phyloP scores from a whole-genome alignment of 2,888 invertebrate genomes.

The Netelia inedita region DNA sequence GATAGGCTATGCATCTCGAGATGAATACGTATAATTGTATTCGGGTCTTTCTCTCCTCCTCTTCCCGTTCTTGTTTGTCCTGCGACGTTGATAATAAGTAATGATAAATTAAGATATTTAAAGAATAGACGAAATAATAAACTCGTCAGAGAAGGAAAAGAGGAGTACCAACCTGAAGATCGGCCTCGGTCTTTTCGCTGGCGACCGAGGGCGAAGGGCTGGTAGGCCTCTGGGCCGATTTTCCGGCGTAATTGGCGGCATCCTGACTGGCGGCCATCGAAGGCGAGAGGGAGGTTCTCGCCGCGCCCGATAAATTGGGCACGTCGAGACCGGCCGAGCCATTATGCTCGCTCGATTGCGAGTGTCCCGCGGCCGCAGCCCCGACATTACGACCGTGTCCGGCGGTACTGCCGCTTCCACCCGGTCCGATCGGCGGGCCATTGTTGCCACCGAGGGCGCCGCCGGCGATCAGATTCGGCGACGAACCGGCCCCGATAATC shows the following conservation, averaged over 20 bases:
- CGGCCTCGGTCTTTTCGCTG: slow-evolving; percentile 95
- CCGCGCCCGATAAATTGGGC: slow-evolving; percentile 79
- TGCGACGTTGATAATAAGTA: slow-evolving; percentile 77
- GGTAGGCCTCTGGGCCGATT: slow-evolving; percentile 91
- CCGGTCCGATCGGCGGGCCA: slow-evolving; percentile 70
- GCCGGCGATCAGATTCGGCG: slow-evolving; percentile 81
- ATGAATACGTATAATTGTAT: slow-evolving; percentile 99
- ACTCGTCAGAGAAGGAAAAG: neutral
- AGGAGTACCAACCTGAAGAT: slow-evolving; percentile 89
- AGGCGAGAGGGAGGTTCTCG: slow-evolving; percentile 85
- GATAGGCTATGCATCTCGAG: slow-evolving; percentile 98
- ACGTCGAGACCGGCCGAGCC: slow-evolving; percentile 79
- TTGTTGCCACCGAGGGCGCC: slow-evolving; percentile 82
- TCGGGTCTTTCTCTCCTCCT: slow-evolving; percentile 97
- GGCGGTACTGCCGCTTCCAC: slow-evolving; percentile 67
- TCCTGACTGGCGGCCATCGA: slow-evolving; percentile 85
- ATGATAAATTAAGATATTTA: neutral
- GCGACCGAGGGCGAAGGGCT: slow-evolving; percentile 97
- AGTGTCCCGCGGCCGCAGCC: slow-evolving; percentile 80
- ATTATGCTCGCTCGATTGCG: slow-evolving; percentile 45
- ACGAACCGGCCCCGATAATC: slow-evolving; percentile 79
- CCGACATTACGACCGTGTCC: slow-evolving; percentile 79
- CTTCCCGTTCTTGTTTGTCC: slow-evolving; percentile 97
- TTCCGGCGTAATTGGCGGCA: slow-evolving; percentile 85
- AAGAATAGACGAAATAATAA: neutral